Evolutionary conservation across 2,113 vertebrate genomes (phyloP), one percentile per base, ranked within the genome.

Genomic region (Chitala chitala): DNA sequence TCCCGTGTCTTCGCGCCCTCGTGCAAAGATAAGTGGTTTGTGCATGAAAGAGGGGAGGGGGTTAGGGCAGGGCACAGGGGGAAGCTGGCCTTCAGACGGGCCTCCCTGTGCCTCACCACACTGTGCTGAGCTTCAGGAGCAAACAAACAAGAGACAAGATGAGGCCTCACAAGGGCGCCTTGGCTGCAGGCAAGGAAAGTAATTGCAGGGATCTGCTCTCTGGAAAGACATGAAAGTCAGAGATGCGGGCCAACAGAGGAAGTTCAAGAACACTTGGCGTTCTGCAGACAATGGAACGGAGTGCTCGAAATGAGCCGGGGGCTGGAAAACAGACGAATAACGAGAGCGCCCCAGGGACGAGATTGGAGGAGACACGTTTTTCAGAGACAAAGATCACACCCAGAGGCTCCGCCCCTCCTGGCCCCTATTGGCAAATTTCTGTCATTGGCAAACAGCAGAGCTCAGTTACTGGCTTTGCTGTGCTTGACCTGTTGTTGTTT

Each of bases 101-200:
- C 33, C 20, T 64, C 53, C 24, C 58, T 72, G 46, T 78, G 59
- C 36, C 26, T 55, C 68, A 71, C 46, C 50, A 77, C 75, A 74
- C 82, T 85, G 81, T 69, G 79, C 80, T 81, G 82, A 78, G 85
- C 83, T 85, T 81, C 78, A 80, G 82, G 59, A 63, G n/a, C n/a
- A 63, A 84, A 81, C 59, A 75, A 86, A 81, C 88, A 89, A 88
- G 86, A 86, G 86, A 80, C 88, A 89, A 88, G 88, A 86, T 79
- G 1, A 82, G 82, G 78, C 84, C 74, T 81, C 87, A 82, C 78
- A 64, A 79, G 51, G 84, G 81, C 77, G 84, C 83, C 83, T 85
- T 82, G 83, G 81, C 87, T 81, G 77, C 80, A 78, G 79, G 82
- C 73, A 64, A 42, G 42, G 63, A 36, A 66, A 69, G 61, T n/a